Evolutionary conservation across 2,888 invertebrate genomes (phyloP).

Genomic region (Trichogramma dendrolimi): DNA sequence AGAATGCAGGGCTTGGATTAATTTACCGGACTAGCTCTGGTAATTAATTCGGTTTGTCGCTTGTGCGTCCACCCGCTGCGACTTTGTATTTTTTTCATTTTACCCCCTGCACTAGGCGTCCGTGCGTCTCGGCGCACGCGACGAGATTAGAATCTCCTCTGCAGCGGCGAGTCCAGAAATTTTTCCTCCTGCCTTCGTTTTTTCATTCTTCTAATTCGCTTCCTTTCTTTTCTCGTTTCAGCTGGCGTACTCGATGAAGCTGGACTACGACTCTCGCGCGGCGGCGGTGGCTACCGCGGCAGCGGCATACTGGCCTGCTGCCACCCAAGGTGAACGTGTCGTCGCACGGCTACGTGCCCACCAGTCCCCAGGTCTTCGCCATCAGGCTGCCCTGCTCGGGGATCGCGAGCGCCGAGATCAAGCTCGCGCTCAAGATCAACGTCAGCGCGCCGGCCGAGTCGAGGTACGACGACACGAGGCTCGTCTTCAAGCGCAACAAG

Average conservation of each 20-base stretch:
- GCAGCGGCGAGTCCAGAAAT: no score
- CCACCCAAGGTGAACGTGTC: slow-evolving; percentile 81
- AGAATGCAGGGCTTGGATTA: slow-evolving; percentile 6
- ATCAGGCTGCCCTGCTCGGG: slow-evolving; percentile 82
- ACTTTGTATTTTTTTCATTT: no score
- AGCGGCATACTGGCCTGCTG: slow-evolving; percentile 59
- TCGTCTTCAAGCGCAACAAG: slow-evolving; percentile 80
- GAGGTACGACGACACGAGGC: slow-evolving; percentile 64
- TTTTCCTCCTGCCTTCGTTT: background rate
- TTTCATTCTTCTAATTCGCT: background rate
- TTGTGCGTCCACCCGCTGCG: background rate
- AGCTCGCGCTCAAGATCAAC: slow-evolving; percentile 75
- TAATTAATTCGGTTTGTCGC: slow-evolving; percentile 23
- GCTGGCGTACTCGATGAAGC: slow-evolving; percentile 73
- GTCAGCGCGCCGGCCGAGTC: slow-evolving; percentile 70
- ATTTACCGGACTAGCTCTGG: slow-evolving; percentile 9
- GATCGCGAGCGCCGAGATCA: slow-evolving; percentile 73
- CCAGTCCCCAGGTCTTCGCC: slow-evolving; percentile 70
- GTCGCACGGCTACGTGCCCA: slow-evolving; percentile 73
- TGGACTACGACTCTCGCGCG: slow-evolving; percentile 71
- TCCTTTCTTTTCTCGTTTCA: slow-evolving; percentile 45
- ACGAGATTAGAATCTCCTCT: no score
- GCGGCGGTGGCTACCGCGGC: slow-evolving; percentile 41
- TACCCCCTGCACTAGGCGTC: no score
- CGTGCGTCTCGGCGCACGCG: no score